Evolutionary conservation across 2,797 vertebrate genomes (phyloP).

Genomic region (Neopelma chrysocephalum): DNA sequence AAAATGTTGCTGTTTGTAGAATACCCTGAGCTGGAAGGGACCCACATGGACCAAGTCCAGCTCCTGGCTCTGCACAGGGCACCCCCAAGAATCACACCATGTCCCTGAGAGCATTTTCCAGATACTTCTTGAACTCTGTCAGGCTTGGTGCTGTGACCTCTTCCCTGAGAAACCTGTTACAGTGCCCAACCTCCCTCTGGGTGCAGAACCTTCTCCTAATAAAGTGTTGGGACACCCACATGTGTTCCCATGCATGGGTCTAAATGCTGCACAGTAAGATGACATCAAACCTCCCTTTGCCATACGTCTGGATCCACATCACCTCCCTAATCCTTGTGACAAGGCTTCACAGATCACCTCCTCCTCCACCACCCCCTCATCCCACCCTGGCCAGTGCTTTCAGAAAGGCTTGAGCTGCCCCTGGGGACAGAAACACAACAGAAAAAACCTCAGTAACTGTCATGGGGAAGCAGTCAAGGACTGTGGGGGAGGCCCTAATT

Average conservation of each 20-base stretch:
- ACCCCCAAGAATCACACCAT: fast-evolving
- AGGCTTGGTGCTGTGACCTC: neutral
- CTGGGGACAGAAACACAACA: neutral
- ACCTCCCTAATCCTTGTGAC: neutral
- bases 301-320: neutral
- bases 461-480: neutral
- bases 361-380: neutral
- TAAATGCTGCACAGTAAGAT: neutral
- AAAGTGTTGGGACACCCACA: neutral
- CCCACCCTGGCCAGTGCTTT: neutral
- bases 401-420: neutral
- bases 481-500: neutral
- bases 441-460: neutral
- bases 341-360: neutral
- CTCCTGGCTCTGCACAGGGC: neutral
- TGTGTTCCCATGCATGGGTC: fast-evolving
- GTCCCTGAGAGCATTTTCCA: neutral
- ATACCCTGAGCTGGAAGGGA: neutral
- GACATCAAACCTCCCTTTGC: neutral
- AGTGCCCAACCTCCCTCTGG: neutral
- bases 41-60: neutral
- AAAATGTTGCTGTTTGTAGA: neutral
- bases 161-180: neutral
- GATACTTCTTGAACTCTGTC: neutral
- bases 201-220: neutral